Evolutionary conservation across 1,140 invertebrate genomes (phyloP).

Genomic region (Hirudo medicinalis): DNA sequence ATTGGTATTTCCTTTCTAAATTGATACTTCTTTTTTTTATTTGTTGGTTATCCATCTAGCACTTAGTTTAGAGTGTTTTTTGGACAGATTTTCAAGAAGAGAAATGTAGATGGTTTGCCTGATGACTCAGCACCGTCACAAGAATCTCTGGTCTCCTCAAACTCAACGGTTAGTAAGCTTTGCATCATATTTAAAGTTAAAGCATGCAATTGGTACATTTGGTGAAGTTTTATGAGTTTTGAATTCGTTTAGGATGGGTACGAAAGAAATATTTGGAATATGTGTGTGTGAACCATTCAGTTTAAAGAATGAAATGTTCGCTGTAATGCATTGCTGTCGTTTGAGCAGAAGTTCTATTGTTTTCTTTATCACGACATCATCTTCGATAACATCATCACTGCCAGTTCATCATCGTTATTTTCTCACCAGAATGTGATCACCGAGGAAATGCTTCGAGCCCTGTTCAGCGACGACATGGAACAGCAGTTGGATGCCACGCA

Average conservation of each 20-base stretch:
- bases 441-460: slow-evolving; percentile 61
- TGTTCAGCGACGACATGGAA: slow-evolving; percentile 66
- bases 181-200: no score
- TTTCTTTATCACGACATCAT: background rate
- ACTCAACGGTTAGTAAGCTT: slow-evolving; percentile 18
- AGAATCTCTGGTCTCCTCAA: slow-evolving; percentile 33
- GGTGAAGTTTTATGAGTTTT: no score
- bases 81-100: slow-evolving; percentile 60
- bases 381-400: background rate
- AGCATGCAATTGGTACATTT: no score
- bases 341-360: background rate
- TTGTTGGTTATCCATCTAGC: background rate
- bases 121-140: slow-evolving; percentile 41
- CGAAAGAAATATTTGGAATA: no score
- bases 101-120: slow-evolving; percentile 61
- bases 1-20: background rate
- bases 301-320: no score
- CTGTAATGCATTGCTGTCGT: background rate
- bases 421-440: slow-evolving; percentile 43
- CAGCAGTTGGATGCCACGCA: slow-evolving; percentile 78
- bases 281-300: no score
- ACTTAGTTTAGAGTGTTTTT: no score
- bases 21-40: background rate
- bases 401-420: background rate
- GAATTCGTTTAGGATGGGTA: no score